Base-by-base conservation (phyloP, 37 sponge, comb jelly and placozoan species). In the Axinella damicornis region DNA sequence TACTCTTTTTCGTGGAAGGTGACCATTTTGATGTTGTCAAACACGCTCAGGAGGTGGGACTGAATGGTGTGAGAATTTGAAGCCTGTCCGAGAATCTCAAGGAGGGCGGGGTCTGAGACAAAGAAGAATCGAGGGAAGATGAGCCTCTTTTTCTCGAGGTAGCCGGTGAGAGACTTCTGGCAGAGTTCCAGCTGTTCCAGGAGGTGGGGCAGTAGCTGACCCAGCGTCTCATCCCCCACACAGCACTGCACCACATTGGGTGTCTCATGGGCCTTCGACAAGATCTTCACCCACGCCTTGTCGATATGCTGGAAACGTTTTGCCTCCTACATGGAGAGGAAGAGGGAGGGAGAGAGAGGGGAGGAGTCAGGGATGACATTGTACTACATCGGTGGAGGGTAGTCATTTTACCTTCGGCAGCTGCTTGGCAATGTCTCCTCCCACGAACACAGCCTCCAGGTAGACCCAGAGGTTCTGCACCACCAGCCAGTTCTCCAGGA, bases 341-440 rank as follows among this genome's bases (percentile, higher is more conserved):
- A 2, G 40, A 27, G 15, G 46, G 30, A 19, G 37, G 6, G 46
- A 9, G 46, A 9, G 9, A 12, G 46, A 46, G 30, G 15, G 21
- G 53, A 53, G 53, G 21, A 22, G 22, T 9, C 5, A 73, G 24
- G 15, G 46, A 46, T 9, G 35, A 25, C 25, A 65, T 24, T 65
- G 12, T 25, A 14, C 11, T 36, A 40, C 37, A 13, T 13, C 5
- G 18, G 22, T 40, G 53, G 12, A 40, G 2, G 15, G 33, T 12
- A 27, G 24, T 13, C 57, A 5, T n/a, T 62, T 58, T 38, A 90
- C 94, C 85, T 94, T 97, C 1, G 99, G 99, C 64, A 99, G 89
- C 76, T 99, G 99, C 78, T 99, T 99, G 76, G 99, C 99, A 76
- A 99, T 99, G 92, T 99, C 99, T 60, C 99, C 99, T 41, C 99